These are phyloP conservation scores for Drosophila athabasca DNA, from an alignment of 1,140 invertebrate genomes.

Conservation along the genomic window DNA sequence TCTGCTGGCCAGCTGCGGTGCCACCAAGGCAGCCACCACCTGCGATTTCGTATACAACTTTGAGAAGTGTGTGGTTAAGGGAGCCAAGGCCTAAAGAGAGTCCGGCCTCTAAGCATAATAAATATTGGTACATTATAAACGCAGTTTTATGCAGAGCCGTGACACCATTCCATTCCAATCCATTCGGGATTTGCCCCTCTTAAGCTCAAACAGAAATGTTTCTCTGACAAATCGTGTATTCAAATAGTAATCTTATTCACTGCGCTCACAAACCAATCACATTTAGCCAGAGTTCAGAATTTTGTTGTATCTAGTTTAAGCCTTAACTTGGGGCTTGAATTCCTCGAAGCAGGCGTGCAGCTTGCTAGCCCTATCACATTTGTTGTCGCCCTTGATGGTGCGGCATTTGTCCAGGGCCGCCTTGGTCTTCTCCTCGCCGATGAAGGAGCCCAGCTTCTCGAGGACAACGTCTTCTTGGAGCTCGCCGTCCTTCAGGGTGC, in stretches of 20 bases:
- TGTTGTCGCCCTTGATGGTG: conserved; percentile 57
- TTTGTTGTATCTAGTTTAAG: conserved; percentile 27
- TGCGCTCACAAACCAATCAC: conserved; percentile 59
- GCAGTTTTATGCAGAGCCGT: too few species aligned
- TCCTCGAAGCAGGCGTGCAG: conserved; percentile 63
- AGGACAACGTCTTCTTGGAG: conserved; percentile 59
- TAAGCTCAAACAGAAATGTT: neutral
- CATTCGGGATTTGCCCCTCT: too few species aligned
- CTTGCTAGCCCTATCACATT: conserved; percentile 65
- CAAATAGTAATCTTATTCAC: conserved; percentile 25
- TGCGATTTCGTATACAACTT: conserved; percentile 53
- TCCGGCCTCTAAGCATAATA: too few species aligned
- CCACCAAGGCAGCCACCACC: conserved; percentile 8
- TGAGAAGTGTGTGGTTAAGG: conserved; percentile 57
- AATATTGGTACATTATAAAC: too few species aligned
- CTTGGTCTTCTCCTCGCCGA: conserved; percentile 72
- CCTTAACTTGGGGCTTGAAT: conserved; percentile 53
- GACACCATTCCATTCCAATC: too few species aligned
- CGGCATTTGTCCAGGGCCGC: conserved; percentile 56
- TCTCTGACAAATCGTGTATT: conserved; percentile 34
- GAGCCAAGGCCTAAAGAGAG: conserved; percentile 25
- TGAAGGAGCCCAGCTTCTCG: conserved; percentile 51
- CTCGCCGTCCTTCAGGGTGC: conserved; percentile 64
- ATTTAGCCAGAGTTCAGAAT: conserved; percentile 41
- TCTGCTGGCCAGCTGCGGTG: conserved; percentile 28